Evolutionary conservation across 2,797 vertebrate species (phyloP), one percentile per base, ranked within the genome.

Genomic region (Orientallactaga sibirica): DNA sequence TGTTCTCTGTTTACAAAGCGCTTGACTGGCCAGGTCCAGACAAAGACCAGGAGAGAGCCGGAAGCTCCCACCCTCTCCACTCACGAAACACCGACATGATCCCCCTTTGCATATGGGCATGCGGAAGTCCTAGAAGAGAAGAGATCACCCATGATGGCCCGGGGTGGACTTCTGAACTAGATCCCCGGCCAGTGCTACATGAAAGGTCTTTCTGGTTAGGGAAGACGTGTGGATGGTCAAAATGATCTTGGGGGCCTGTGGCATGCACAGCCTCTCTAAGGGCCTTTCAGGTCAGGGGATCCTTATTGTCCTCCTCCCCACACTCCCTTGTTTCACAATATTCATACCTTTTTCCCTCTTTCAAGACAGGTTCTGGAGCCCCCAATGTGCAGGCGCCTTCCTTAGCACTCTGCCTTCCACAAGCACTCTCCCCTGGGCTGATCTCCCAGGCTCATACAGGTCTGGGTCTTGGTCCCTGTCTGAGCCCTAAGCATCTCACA

Each of bases 1-100:
- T n/a, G 61, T 67, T 88, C 79, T 1, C 58, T 66, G 67, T 85
- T 78, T 55, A 74, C 93, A 88, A 91, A 91, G 70, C 92, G 9
- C 16, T 64, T n/a, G 68, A 62, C 75, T 25, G 64, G 84, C 64
- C 25, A 52, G 25, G 8, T 29, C 52, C 90, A 67, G n/a, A 83
- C 68, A 29, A 79, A 92, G 62, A 48, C n/a, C 25, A 1, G 55
- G 67, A 20, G 55, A 41, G 43, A 71, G 70, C 58, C 67, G 8
- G 68, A 73, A 6, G 76, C 43, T 33, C 58, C 52, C n/a, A 1
- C 16, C 16, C 29, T 85, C 15, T 61, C 55, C 55, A 58, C 55
- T 48, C 48, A 16, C 15, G 55, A 58, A 14, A 58, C 81, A 29
- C 29, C 43, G 27, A 84, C n/a, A 48, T 15, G 64, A 27, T 29